Conservation (phyloP, 2,113 vertebrate genomes). For the Brachypodius melanocephalos region DNA sequence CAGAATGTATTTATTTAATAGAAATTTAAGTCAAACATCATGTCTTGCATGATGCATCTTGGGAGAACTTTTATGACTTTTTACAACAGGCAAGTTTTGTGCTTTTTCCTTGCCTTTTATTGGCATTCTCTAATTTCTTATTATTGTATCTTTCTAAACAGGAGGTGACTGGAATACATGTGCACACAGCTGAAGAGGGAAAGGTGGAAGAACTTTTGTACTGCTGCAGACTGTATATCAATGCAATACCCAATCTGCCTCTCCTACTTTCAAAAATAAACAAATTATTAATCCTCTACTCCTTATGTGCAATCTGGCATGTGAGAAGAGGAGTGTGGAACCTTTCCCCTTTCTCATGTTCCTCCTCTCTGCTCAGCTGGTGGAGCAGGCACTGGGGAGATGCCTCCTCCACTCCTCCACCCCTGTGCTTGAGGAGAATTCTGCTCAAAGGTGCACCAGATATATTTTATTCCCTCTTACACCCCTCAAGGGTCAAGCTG, state of each 20-base stretch:
- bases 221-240: neutral
- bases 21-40: conserved; percentile 21
- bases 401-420: neutral
- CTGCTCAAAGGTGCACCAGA: neutral
- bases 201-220: neutral
- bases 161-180: neutral
- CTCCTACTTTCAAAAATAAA: neutral
- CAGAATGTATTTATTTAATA: conserved; percentile 22
- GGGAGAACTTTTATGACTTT: neutral
- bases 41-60: neutral
- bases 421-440: neutral
- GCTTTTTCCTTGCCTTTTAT: neutral
- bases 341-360: neutral
- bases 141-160: neutral
- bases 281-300: neutral
- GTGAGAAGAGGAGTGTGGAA: neutral
- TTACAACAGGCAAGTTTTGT: neutral
- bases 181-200: neutral
- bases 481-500: conserved; percentile 18
- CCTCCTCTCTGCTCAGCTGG: neutral
- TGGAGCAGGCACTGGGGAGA: neutral
- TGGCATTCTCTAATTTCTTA: neutral
- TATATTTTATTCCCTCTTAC: conserved; percentile 7
- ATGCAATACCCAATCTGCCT: neutral
- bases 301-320: neutral